A percentile compares a stretch with the other conserved stretches of the same genome.
Conservation (phyloP, 1,140 invertebrate species). For the Portunus trituberculatus region DNA sequence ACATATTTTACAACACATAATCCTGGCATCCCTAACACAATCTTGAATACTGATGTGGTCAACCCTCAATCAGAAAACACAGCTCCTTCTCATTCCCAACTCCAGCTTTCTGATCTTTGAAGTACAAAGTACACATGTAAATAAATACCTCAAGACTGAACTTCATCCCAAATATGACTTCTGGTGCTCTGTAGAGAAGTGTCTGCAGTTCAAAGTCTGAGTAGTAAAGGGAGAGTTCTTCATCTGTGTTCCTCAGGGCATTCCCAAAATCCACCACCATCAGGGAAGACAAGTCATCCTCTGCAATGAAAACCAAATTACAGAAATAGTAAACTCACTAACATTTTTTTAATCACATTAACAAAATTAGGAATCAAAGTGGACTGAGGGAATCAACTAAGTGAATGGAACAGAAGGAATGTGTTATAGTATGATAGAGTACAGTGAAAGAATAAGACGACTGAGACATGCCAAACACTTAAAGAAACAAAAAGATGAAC, state of each 20-base stretch:
- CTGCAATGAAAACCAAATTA: constrained; percentile 75
- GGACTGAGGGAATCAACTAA: too few species aligned
- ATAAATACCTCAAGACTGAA: constrained; percentile 76
- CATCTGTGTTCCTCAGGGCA: constrained; percentile 80
- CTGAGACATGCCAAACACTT: too few species aligned
- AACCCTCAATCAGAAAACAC: background rate
- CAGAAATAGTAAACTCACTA: background rate
- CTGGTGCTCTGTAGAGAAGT: constrained; percentile 78
- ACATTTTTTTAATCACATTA: constrained; percentile 28
- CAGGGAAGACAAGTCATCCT: constrained; percentile 79
- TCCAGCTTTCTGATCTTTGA: background rate
- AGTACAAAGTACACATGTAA: background rate
- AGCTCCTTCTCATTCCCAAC: background rate
- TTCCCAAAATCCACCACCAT: constrained; percentile 81
- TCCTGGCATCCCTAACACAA: too few species aligned
- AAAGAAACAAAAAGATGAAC: too few species aligned
- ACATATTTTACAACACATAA: too few species aligned
- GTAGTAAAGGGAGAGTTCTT: constrained; percentile 81
- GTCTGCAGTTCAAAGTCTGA: constrained; percentile 81
- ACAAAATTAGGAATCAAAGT: background rate
- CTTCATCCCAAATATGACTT: constrained; percentile 77
- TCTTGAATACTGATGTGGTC: background rate
- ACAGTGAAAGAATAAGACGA: too few species aligned
- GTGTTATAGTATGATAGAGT: too few species aligned
- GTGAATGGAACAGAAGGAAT: too few species aligned